Base-by-base conservation (phyloP, 2,888 invertebrate species). In the Panzeria rudis region DNA sequence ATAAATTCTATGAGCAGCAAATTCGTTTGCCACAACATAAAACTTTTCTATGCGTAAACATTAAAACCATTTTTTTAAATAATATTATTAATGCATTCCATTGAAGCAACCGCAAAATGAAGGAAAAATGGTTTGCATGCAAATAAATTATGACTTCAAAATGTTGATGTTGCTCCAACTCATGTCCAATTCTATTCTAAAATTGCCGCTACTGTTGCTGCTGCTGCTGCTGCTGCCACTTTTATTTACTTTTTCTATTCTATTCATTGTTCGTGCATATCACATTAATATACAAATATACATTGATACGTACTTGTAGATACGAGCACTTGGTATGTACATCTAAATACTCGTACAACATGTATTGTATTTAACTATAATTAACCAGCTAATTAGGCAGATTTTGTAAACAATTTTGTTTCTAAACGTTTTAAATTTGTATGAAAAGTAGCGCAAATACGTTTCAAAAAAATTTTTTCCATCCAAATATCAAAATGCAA, bases 251-350 rank as follows among this genome's bases (percentile, higher is more conserved):
- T 85, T 77, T 80, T 73, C 73, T 68, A 80, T 73, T 69, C 78
- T 83, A 78, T 75, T 85, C 78, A 83, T 64, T 79, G 71, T 85
- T 85, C 85, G 85, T 85, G 85, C 78, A 85, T 83, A 83, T 83
- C 85, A 85, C 82, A 85, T 85, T 85, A 85, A 85, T 50, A 69
- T 17, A 52, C 52, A 56, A 32, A 38, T 11, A 47, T 25, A 80
- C 64, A 59, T 41, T 47, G 35, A 68, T 72, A 80, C 54, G 47
- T 41, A 73, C 38, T 47, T 72, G 59, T 32, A 59, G 41, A 23
- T 41, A 64, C 61, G 20, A 29, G n/a, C 23, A 38, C 23, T 64
- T 54, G 20, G 38, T 20, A 38, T 44, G 61, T 47, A 54, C 25
- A 68, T 83, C 44, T 62, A 75, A 47, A 71, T 76, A 38, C 38